Evolutionary conservation across 2,888 invertebrate genomes (phyloP).

Genomic region (Patella ulyssiponensis): DNA sequence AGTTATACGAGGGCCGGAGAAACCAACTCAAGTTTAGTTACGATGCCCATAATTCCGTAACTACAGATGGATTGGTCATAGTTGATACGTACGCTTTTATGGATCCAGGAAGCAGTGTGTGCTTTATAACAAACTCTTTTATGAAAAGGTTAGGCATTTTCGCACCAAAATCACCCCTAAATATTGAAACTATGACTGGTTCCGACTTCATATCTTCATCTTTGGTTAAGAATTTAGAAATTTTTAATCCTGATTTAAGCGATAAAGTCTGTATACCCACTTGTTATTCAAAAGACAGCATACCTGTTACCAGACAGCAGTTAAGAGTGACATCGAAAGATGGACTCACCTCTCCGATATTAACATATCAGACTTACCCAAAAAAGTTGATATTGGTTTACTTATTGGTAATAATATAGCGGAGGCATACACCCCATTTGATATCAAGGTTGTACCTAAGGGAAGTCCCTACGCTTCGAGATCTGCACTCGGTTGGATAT

Average conservation of each 20-base stretch:
- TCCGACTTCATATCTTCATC: neutral
- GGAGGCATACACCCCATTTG: conserved; percentile 22
- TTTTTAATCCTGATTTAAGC: neutral
- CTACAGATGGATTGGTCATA: conserved; percentile 28
- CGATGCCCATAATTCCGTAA: conserved; percentile 64
- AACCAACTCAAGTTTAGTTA: neutral
- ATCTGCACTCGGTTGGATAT: conserved; percentile 20
- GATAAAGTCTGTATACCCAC: neutral
- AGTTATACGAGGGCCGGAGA: neutral
- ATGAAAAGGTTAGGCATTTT: neutral
- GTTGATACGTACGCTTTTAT: conserved; percentile 36
- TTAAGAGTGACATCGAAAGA: conserved; percentile 11
- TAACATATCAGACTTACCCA: neutral
- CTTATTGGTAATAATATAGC: conserved; percentile 21
- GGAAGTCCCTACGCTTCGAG: conserved; percentile 18
- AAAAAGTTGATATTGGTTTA: conserved; percentile 15
- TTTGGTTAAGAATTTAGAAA: neutral
- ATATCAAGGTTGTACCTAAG: conserved; percentile 16
- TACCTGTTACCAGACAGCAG: conserved; percentile 12
- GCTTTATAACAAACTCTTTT: neutral
- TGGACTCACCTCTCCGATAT: conserved; percentile 21
- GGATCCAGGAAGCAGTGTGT: conserved; percentile 33
- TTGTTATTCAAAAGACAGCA: conserved; percentile 15
- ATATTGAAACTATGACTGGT: neutral
- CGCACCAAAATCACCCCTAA: too few relatives aligned